These are phyloP conservation scores for Eristalis tenax DNA, from an alignment of 2,888 invertebrate species.

Conservation along the genomic window DNA sequence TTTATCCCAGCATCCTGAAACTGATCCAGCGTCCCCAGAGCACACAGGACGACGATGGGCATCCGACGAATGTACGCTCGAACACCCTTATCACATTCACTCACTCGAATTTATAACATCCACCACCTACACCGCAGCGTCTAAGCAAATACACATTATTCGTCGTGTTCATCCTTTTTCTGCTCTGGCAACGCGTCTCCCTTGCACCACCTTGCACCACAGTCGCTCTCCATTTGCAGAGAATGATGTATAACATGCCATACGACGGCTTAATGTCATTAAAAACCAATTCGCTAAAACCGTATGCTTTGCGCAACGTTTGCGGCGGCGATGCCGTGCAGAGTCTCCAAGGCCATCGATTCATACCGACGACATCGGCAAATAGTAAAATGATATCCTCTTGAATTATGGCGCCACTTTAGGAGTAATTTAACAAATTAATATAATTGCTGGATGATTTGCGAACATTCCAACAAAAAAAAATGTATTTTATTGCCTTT, in stretches of 20 bases:
- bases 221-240: neutral
- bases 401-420: constrained; percentile 40
- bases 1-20: constrained; percentile 21
- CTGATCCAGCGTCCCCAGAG: constrained; percentile 1
- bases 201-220: neutral
- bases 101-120: constrained; percentile 31
- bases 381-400: constrained; percentile 66
- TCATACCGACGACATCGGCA: constrained; percentile 33
- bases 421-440: constrained; percentile 64
- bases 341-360: constrained; percentile 32
- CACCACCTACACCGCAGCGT: neutral
- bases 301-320: neutral
- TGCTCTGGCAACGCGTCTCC: constrained; percentile 6
- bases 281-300: constrained; percentile 66
- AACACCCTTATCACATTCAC: constrained; percentile 35
- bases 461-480: constrained; percentile 41
- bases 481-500: constrained; percentile 47
- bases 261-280: constrained; percentile 64
- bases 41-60: neutral
- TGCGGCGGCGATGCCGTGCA: neutral
- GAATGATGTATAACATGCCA: constrained; percentile 61
- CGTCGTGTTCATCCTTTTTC: constrained; percentile 50
- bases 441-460: constrained; percentile 66
- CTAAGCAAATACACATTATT: constrained; percentile 22
- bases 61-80: constrained; percentile 34